phyloP scores from a whole-genome alignment of 2,888 invertebrate species.

The Folsomia manolachei region DNA sequence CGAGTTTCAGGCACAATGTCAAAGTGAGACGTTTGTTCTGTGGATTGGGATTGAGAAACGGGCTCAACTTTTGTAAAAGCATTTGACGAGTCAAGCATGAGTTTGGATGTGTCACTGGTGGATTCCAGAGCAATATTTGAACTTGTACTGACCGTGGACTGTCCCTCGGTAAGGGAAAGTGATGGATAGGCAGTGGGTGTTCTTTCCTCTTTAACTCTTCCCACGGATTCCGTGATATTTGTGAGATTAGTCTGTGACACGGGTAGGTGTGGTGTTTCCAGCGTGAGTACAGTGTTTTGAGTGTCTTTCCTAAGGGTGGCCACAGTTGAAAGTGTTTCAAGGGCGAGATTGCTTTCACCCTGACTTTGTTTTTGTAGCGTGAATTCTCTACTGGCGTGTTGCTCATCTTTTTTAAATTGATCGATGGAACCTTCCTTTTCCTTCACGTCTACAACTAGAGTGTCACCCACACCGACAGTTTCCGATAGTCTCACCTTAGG shows the following conservation, averaged over 20 bases:
- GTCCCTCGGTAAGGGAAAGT: not conserved
- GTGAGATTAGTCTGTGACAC: not conserved
- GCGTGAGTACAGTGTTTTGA: not conserved
- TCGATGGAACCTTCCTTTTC: not conserved
- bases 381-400: not conserved
- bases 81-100: too few relatives aligned
- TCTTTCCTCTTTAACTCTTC: not conserved
- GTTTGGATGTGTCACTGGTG: too few relatives aligned
- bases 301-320: not conserved
- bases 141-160: too few relatives aligned
- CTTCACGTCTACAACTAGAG: not conserved
- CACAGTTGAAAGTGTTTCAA: not conserved
- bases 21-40: not conserved
- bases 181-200: not conserved
- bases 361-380: not conserved
- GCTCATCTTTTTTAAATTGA: not conserved
- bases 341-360: not conserved
- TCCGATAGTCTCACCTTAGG: not conserved
- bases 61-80: not conserved
- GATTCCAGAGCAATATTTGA: too few relatives aligned
- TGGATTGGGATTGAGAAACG: not conserved
- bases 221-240: not conserved
- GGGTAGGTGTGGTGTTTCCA: not conserved
- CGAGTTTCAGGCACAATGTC: not conserved
- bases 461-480: not conserved